phyloP scores from a whole-genome alignment of 2,113 vertebrate species.

The Theristicus caerulescens region DNA sequence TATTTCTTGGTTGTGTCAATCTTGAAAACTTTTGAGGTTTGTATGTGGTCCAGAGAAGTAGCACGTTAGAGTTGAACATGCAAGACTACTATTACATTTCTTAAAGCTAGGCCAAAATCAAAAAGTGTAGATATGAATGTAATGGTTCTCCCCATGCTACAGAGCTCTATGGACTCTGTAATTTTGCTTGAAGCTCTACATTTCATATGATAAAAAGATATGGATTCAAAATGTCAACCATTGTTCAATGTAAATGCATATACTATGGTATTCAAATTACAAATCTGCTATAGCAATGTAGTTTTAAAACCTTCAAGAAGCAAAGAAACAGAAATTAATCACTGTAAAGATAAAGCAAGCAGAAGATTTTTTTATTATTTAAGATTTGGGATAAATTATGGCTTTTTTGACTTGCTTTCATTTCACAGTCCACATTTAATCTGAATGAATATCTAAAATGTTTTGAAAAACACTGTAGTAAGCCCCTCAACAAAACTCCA shows the following conservation, averaged over 20 bases:
- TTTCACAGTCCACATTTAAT: background rate
- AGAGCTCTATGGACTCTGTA: background rate
- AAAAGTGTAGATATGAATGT: rapidly evolving
- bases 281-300: background rate
- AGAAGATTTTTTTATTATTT: background rate
- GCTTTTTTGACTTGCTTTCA: background rate
- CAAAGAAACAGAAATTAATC: background rate
- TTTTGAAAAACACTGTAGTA: background rate
- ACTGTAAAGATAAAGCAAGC: background rate
- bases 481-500: background rate
- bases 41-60: rapidly evolving
- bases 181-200: background rate
- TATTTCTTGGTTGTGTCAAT: background rate
- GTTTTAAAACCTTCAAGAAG: background rate
- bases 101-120: background rate
- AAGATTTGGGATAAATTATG: background rate
- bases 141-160: background rate
- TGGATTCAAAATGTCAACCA: background rate
- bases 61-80: background rate
- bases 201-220: background rate
- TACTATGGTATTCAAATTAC: background rate
- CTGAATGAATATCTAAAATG: background rate
- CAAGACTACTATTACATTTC: background rate
- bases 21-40: background rate
- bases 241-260: background rate